These are phyloP conservation scores for Synergus gifuensis DNA, from an alignment of 2,888 invertebrate genomes.

Conservation along the genomic window DNA sequence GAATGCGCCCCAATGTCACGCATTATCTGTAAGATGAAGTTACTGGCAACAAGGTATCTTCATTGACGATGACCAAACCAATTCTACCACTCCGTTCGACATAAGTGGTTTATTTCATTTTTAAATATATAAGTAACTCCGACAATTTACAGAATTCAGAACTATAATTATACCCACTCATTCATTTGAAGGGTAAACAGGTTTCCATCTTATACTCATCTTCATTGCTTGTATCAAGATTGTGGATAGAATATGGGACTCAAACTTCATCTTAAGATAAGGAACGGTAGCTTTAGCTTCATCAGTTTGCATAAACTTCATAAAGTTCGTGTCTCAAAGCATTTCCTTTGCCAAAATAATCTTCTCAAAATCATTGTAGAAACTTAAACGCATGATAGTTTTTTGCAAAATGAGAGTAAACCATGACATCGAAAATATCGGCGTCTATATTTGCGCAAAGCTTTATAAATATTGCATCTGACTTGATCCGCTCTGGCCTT, in stretches of 20 bases:
- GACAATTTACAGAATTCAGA: conserved; percentile 31
- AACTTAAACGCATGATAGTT: not conserved
- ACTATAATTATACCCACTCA: not conserved
- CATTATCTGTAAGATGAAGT: conserved; percentile 41
- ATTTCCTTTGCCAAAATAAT: too few relatives aligned
- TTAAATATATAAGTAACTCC: conserved; percentile 28
- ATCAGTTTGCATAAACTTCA: too few relatives aligned
- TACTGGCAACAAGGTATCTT: conserved; percentile 32
- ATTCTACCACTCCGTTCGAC: conserved; percentile 23
- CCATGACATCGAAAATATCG: conserved; percentile 6
- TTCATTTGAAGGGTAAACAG: conserved; percentile 17
- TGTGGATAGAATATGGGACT: conserved; percentile 1
- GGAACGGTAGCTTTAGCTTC: not conserved
- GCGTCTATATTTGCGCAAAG: conserved; percentile 46
- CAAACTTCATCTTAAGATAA: conserved; percentile 14
- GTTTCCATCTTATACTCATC: conserved; percentile 12
- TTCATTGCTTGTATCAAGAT: conserved; percentile 13
- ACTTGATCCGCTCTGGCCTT: conserved; percentile 43
- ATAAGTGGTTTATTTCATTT: conserved; percentile 36
- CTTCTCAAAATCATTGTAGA: too few relatives aligned
- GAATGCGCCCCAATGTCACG: conserved; percentile 38
- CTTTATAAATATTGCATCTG: conserved; percentile 69
- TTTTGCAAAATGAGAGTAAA: not conserved
- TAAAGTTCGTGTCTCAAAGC: too few relatives aligned
- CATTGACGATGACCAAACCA: conserved; percentile 31